phyloP scores from a whole-genome alignment of 2,888 invertebrate genomes.

The Drosophila siamana region DNA sequence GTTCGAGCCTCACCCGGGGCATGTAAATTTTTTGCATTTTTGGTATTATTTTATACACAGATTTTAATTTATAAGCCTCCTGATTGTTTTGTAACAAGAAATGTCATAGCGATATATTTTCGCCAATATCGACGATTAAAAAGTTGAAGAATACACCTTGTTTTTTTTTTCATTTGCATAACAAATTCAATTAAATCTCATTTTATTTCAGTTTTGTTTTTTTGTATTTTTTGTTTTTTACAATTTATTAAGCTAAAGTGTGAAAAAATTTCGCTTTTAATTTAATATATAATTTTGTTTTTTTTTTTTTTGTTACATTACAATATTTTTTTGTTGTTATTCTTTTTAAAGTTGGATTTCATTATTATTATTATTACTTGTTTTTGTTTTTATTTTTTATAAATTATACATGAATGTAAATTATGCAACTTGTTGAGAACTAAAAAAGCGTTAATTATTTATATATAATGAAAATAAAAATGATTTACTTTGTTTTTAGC shows the following conservation, averaged over 20 bases:
- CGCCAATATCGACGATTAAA: too few relatives aligned
- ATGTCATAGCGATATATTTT: too few relatives aligned
- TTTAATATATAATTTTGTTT: conserved; percentile 72
- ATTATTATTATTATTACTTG: conserved; percentile 59
- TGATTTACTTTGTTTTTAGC: conserved; percentile 44
- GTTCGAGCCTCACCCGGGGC: conserved; percentile 79
- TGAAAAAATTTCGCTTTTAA: conserved; percentile 85
- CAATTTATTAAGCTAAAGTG: conserved; percentile 86
- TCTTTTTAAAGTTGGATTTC: conserved; percentile 67
- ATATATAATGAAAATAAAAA: conserved; percentile 80
- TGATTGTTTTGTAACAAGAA: too few relatives aligned
- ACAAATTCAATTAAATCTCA: conserved; percentile 86
- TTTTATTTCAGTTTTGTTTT: conserved; percentile 84
- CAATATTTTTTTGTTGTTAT: conserved; percentile 73
- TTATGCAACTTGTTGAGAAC: conserved; percentile 83
- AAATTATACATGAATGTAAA: conserved; percentile 79
- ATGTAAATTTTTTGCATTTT: conserved; percentile 58
- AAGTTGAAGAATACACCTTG: conserved; percentile 1
- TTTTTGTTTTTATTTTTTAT: conserved; percentile 50
- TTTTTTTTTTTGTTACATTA: conserved; percentile 66
- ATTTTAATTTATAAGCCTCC: too few relatives aligned
- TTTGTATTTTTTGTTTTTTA: conserved; percentile 82
- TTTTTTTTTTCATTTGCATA: conserved; percentile 84
- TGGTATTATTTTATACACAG: not conserved
- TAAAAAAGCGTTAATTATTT: conserved; percentile 84